Base-by-base conservation (phyloP, 2,113 vertebrate genomes). In the Verasper variegatus region DNA sequence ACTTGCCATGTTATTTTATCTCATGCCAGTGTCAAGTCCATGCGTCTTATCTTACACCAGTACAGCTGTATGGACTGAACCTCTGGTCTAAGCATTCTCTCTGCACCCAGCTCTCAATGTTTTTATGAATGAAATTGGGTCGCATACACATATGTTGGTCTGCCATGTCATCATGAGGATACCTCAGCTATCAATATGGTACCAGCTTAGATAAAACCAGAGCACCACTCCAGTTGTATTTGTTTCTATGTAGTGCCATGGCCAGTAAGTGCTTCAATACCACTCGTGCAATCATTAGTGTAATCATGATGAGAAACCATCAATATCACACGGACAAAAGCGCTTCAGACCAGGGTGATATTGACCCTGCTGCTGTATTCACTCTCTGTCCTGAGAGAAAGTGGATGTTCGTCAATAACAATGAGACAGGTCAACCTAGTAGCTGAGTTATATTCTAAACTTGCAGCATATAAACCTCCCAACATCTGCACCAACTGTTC, bases 251-350 rank as follows among this genome's bases (percentile, higher is more conserved):
- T 31, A 31, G 31, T 7, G 10, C 40, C 12, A 42, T 42, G 2
- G 0, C 45, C 35, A 64, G 65, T 57, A 31, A 73, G 51, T 51
- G 23, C 45, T 40, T 71, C 75, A 83, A 61, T 66, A 82, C 68
- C 17, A 45, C 23, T 61, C 21, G 86, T 74, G 65, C 10, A 42
- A 42, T 42, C 40, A 42, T 42, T 42, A 45, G 65, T 42, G 40
- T 63, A 71, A 59, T 62, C 20, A 63, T 66, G 15, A 37, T 64
- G 52, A 83, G 75, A 71, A 74, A 56, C 10, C 17, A 60, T 77
- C 71, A 61, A 81, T 76, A 75, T 45, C 31, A 60, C 56, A 23
- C 26, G 21, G 51, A 65, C 27, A 67, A 8, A 65, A 62, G 26
- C 40, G 7, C 58, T 77, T 79, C 21, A 17, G 54, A 66, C 58